phyloP scores from a whole-genome alignment of 2,113 vertebrate species.

The Balaeniceps rex region DNA sequence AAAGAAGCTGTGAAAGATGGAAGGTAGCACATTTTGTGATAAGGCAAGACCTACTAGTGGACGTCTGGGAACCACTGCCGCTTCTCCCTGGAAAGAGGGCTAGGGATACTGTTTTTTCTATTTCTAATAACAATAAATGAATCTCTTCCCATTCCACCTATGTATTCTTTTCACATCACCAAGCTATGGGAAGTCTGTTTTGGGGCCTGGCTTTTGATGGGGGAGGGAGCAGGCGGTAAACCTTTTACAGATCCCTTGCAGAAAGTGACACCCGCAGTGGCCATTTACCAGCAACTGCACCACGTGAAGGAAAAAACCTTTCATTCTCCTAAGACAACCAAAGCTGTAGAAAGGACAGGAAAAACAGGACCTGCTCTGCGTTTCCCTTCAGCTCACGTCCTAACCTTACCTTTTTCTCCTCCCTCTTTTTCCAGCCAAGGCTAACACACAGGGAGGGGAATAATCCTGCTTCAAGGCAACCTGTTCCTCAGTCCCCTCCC shows the following conservation, averaged over 20 bases:
- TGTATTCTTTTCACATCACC: background rate
- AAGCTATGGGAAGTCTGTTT: background rate
- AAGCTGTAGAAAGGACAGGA: background rate
- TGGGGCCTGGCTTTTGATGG: background rate
- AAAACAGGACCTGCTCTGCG: background rate
- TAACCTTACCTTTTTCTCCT: background rate
- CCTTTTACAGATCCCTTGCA: background rate
- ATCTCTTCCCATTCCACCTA: background rate
- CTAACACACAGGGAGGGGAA: background rate
- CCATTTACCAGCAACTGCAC: background rate
- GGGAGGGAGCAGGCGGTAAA: background rate
- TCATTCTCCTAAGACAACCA: background rate
- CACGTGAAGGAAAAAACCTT: background rate
- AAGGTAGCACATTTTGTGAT: background rate
- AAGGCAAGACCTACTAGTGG: background rate
- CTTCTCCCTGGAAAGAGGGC: background rate
- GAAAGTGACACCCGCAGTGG: background rate
- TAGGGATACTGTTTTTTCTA: background rate
- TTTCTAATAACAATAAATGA: constrained; percentile 1
- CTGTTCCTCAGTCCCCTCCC: background rate
- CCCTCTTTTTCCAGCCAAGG: background rate
- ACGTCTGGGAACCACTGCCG: background rate
- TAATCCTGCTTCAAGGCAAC: background rate
- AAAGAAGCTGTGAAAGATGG: background rate
- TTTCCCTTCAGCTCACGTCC: background rate